A percentile compares a stretch with the other conserved stretches of the same genome.
These are phyloP conservation scores for pig (Sus scrofa) DNA, from an alignment of 2,113 vertebrate species.

Conservation along the genomic window DNA sequence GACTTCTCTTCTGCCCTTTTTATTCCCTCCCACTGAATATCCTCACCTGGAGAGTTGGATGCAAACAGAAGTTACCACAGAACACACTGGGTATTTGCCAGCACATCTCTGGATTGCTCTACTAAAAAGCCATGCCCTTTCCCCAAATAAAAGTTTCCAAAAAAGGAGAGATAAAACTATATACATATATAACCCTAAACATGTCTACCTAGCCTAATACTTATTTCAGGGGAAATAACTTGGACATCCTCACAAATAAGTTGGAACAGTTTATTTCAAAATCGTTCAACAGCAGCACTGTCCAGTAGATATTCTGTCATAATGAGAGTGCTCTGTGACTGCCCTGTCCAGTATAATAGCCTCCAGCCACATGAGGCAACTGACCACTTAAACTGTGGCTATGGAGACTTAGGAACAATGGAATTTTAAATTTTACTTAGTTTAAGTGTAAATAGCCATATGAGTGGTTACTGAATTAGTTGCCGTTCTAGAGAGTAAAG, in stretches of 20 bases:
- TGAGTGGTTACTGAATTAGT: background rate
- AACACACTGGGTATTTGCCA: slow-evolving; percentile 77
- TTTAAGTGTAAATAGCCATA: background rate
- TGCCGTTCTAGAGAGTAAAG: background rate
- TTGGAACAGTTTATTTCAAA: background rate
- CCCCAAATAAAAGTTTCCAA: slow-evolving; percentile 67
- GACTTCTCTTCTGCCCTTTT: background rate
- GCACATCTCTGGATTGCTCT: slow-evolving; percentile 63
- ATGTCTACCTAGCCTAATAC: background rate
- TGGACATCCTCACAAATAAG: background rate
- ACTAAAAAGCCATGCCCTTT: slow-evolving; percentile 76
- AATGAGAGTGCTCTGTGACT: background rate
- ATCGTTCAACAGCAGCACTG: background rate
- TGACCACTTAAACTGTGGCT: background rate
- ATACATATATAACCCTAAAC: slow-evolving; percentile 65
- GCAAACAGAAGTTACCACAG: background rate
- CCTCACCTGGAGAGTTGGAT: background rate
- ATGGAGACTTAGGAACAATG: background rate
- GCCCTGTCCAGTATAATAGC: background rate
- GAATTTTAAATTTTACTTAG: background rate
- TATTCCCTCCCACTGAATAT: background rate
- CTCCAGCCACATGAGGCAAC: background rate
- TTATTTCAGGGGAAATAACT: slow-evolving; percentile 40
- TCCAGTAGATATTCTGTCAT: background rate
- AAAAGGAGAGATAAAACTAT: slow-evolving; percentile 81